Conservation (phyloP, 2,888 invertebrate genomes). For the Hydriomena furcata region DNA sequence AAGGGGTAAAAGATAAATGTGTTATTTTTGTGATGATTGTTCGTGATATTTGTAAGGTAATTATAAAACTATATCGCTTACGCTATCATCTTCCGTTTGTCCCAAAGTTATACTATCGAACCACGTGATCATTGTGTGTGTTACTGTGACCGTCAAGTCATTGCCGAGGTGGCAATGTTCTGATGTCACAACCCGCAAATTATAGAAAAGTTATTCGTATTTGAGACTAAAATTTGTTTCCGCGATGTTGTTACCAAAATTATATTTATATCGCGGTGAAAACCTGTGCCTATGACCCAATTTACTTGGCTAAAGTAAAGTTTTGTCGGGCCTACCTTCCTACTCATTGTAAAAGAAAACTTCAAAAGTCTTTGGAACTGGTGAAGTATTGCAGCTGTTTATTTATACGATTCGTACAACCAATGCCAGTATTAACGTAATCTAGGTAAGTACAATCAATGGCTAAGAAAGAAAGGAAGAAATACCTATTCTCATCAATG, state of each 20-base stretch:
- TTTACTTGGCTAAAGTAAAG: not conserved
- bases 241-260: not conserved
- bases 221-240: constrained; percentile 11
- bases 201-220: constrained; percentile 32
- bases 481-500: no score
- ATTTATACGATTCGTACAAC: not conserved
- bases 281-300: not conserved
- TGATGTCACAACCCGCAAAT: constrained; percentile 60
- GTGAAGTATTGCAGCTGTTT: constrained; percentile 29
- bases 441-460: constrained; percentile 2
- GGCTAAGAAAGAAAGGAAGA: no score
- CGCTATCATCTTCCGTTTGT: not conserved
- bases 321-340: not conserved
- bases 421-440: not conserved
- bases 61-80: constrained; percentile 36
- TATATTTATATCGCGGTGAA: not conserved
- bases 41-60: constrained; percentile 78
- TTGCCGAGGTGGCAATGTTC: constrained; percentile 79
- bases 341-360: not conserved
- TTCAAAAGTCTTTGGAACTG: constrained; percentile 14
- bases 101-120: constrained; percentile 5
- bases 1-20: constrained; percentile 74
- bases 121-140: constrained; percentile 11
- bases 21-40: constrained; percentile 81
- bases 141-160: constrained; percentile 40